Percentiles rank a stretch among this genome's conserved stretches.
Conservation (phyloP, 2,113 vertebrate species). For the Petrocephalus microphthalmus region DNA sequence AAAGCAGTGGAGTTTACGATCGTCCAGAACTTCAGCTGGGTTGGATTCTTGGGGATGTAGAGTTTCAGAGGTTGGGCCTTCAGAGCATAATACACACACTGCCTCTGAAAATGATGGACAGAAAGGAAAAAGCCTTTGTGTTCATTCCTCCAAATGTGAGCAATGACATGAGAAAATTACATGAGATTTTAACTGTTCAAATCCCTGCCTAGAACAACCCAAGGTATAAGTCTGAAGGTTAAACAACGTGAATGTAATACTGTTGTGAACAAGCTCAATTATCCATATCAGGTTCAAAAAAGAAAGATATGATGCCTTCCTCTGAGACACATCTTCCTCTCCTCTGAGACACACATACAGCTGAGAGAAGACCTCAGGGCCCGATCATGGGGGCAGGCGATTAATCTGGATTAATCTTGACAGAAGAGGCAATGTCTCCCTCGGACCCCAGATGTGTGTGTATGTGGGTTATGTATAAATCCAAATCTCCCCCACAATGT, state of each 20-base stretch:
- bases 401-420: background rate
- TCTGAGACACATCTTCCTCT: background rate
- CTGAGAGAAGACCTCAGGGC: background rate
- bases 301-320: background rate
- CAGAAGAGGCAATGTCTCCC: background rate
- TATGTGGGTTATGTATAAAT: too few relatives aligned
- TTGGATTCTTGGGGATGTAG: constrained; percentile 86
- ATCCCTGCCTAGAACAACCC: background rate
- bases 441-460: background rate
- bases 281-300: background rate
- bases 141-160: background rate
- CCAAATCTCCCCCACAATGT: too few relatives aligned
- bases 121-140: background rate
- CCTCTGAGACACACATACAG: background rate
- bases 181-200: background rate
- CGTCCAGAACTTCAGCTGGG: constrained; percentile 84
- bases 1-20: constrained; percentile 86
- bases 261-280: background rate
- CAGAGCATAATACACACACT: constrained; percentile 84
- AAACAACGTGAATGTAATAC: background rate
- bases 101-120: constrained; percentile 57
- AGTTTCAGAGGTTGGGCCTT: constrained; percentile 82
- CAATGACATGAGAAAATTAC: background rate
- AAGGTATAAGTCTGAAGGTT: background rate
- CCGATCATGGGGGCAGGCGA: background rate